These are phyloP conservation scores for Leucopsar rothschildi DNA, from an alignment of 2,113 vertebrate genomes.

Conservation along the genomic window DNA sequence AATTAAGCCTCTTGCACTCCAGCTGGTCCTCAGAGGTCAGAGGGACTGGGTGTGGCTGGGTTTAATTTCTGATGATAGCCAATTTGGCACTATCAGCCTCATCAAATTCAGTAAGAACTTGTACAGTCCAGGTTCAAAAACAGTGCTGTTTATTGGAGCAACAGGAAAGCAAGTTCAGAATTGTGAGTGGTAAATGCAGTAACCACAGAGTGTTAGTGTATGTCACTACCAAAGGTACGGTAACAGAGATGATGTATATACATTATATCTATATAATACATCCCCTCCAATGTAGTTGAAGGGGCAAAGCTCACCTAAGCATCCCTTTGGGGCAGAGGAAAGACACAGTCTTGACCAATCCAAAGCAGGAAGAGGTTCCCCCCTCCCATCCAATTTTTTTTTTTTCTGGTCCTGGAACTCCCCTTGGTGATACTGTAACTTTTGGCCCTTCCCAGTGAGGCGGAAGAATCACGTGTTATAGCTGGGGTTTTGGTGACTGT, in stretches of 20 bases:
- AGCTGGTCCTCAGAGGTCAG: background rate
- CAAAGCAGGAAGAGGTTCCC: background rate
- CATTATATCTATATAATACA: too few relatives aligned
- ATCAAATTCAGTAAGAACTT: background rate
- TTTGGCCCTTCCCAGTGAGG: background rate
- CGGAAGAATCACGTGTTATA: background rate
- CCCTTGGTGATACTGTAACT: background rate
- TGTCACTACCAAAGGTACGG: background rate
- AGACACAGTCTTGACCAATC: background rate
- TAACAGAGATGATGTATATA: background rate
- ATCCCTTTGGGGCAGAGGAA: background rate
- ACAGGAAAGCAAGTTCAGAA: background rate
- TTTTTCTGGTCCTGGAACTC: background rate
- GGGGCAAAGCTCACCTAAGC: background rate
- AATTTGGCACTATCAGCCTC: background rate
- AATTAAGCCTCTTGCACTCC: background rate
- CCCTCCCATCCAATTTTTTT: too few relatives aligned
- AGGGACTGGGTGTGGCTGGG: background rate
- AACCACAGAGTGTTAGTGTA: background rate
- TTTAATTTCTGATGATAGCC: background rate
- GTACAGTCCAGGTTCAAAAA: background rate
- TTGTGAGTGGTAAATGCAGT: background rate
- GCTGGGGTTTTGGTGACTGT: background rate
- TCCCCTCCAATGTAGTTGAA: background rate
- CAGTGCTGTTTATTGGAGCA: background rate